These are phyloP conservation scores for Osmerus mordax DNA, from an alignment of 2,113 vertebrate genomes.

Conservation along the genomic window DNA sequence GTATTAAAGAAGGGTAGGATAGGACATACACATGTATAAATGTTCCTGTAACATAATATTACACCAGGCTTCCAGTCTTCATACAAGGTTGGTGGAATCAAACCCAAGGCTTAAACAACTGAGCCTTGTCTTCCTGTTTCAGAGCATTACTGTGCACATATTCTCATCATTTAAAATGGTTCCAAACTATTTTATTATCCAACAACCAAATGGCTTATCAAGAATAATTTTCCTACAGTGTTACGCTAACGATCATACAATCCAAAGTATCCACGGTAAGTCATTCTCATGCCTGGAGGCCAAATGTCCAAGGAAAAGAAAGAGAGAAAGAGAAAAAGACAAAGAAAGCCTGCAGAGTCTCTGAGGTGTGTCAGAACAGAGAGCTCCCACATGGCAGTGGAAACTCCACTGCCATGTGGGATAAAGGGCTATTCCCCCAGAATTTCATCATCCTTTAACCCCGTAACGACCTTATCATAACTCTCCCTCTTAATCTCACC, in stretches of 20 bases:
- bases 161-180: too few relatives aligned
- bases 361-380: conserved; percentile 28
- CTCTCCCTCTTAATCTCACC: not conserved
- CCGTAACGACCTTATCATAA: conserved; percentile 3
- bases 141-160: too few relatives aligned
- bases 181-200: too few relatives aligned
- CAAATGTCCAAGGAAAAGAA: not conserved
- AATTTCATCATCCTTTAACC: conserved; percentile 12
- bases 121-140: too few relatives aligned
- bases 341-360: not conserved
- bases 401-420: too few relatives aligned
- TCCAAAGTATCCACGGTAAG: conserved; percentile 1
- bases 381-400: conserved; percentile 25
- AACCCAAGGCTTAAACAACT: too few relatives aligned
- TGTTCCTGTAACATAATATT: too few relatives aligned
- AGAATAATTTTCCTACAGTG: not conserved
- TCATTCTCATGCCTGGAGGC: not conserved
- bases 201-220: too few relatives aligned
- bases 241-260: not conserved
- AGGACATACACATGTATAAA: too few relatives aligned
- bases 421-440: conserved; percentile 6
- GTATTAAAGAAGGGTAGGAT: too few relatives aligned
- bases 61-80: too few relatives aligned
- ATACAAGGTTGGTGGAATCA: too few relatives aligned
- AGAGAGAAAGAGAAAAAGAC: not conserved